Conservation (phyloP, 2,888 invertebrate genomes). For the Acanthosoma haemorrhoidale region DNA sequence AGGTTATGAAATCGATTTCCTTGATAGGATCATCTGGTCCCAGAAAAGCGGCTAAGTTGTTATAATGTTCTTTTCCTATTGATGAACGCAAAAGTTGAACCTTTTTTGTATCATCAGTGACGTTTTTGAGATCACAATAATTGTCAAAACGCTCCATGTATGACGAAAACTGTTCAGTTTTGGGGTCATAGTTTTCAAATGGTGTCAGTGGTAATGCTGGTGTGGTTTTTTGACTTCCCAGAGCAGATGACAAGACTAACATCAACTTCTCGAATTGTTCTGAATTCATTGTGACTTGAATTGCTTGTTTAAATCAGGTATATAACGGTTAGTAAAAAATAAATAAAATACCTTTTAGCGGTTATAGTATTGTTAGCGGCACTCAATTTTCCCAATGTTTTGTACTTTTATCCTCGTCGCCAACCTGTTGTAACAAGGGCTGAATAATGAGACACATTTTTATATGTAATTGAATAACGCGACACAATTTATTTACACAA, state of each 20-base stretch:
- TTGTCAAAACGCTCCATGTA: conserved; percentile 35
- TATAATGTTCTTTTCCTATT: conserved; percentile 34
- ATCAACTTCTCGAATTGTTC: neutral
- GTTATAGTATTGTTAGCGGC: no score
- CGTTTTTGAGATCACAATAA: conserved; percentile 18
- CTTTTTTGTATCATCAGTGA: conserved; percentile 28
- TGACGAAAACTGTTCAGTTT: conserved; percentile 32
- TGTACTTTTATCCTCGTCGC: neutral
- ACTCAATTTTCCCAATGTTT: neutral
- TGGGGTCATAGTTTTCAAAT: conserved; percentile 32
- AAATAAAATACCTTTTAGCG: neutral
- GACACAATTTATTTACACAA: no score
- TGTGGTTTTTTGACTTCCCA: neutral
- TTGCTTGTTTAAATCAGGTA: neutral
- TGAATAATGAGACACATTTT: neutral
- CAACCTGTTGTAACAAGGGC: neutral
- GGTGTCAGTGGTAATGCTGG: conserved; percentile 2
- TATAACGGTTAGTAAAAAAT: neutral
- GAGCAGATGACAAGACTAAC: neutral
- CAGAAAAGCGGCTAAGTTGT: conserved; percentile 27
- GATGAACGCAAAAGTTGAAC: conserved; percentile 31
- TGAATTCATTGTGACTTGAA: neutral
- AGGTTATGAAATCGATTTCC: neutral
- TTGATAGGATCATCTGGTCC: conserved; percentile 25
- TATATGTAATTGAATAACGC: no score